Base-by-base conservation (phyloP, 2,888 invertebrate genomes). In the Halocaridina rubra region DNA sequence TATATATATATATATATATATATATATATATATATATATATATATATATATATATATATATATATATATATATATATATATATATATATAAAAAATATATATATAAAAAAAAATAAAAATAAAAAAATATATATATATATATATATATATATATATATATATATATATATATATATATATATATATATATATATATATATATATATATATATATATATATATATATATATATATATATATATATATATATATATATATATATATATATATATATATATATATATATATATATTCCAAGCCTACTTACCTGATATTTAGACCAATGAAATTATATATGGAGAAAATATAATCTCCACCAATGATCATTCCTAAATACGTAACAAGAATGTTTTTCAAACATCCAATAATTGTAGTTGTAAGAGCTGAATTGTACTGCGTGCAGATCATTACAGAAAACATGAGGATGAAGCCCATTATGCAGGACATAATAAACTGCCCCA, bases 321-420 rank as follows among this genome's bases (percentile, higher is more conserved):
- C 99, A 86, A 97, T 93, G 92, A 99, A 99, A 91, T 99, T 99
- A 46, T 96, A 92, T 94, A 95, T 95, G 1, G 96, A 95, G 91
- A 98, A 99, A 86, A 98, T 94, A 91, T 99, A 99, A 91, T 99
- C 99, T 16, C 98, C 99, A 67, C 98, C 99, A 82, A 99, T 96
- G 64, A 98, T 94, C 98, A 99, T 99, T 32, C 99, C 99, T 88
- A 98, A 92, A 92, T 99, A 99, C 0, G 99, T 99, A 3, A 99
- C 96, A 89, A 97, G 94, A 89, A 99, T 96, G 92, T 99, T 99
- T 92, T 99, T 99, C 80, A 99, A 93, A 90, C 99, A 98, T 4
- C 99, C 99, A 89, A 99, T 97, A 86, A 99, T 98, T 4, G 98
- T 98, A 0, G 99, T 99, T 0, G 99, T 99, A 72, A 99, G 92